Percentiles rank a stretch among this genome's conserved stretches.
These are phyloP conservation scores for Rana temporaria DNA, from an alignment of 2,113 vertebrate genomes.

Conservation along the genomic window DNA sequence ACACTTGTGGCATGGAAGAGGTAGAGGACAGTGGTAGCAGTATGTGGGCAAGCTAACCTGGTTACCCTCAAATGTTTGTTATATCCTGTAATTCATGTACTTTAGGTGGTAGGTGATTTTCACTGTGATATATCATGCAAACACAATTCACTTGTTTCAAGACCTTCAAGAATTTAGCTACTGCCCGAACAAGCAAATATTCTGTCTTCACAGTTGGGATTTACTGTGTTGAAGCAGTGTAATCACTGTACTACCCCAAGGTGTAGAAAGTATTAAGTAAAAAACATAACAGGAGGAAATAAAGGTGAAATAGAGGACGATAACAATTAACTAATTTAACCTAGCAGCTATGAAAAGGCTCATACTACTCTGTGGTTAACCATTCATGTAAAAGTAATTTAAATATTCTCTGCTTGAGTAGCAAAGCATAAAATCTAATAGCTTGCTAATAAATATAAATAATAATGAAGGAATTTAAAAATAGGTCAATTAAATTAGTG, in stretches of 20 bases:
- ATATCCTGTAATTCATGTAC: too few species aligned
- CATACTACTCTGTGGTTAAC: slow-evolving; percentile 49
- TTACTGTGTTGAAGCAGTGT: slow-evolving; percentile 1
- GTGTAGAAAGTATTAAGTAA: slow-evolving; percentile 13
- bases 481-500: slow-evolving; percentile 55
- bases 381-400: slow-evolving; percentile 53
- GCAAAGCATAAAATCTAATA: slow-evolving; percentile 55
- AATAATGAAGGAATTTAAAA: slow-evolving; percentile 43
- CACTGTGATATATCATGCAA: too few species aligned
- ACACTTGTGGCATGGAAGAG: too few species aligned
- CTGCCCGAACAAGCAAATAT: too few species aligned
- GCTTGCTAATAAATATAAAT: slow-evolving; percentile 51
- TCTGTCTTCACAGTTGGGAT: too few species aligned
- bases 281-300: slow-evolving; percentile 22
- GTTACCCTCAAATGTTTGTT: too few species aligned
- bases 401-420: slow-evolving; percentile 39
- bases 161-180: too few species aligned
- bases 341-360: slow-evolving; percentile 46
- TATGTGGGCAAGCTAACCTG: too few species aligned
- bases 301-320: slow-evolving; percentile 48
- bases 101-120: too few species aligned
- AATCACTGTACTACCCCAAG: not conserved
- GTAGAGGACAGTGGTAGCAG: too few species aligned
- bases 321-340: slow-evolving; percentile 56
- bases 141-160: too few species aligned